A percentile compares a stretch with the other conserved stretches of the same genome.
These are phyloP conservation scores for Moxostoma hubbsi DNA, from an alignment of 2,797 vertebrate species.

Conservation along the genomic window DNA sequence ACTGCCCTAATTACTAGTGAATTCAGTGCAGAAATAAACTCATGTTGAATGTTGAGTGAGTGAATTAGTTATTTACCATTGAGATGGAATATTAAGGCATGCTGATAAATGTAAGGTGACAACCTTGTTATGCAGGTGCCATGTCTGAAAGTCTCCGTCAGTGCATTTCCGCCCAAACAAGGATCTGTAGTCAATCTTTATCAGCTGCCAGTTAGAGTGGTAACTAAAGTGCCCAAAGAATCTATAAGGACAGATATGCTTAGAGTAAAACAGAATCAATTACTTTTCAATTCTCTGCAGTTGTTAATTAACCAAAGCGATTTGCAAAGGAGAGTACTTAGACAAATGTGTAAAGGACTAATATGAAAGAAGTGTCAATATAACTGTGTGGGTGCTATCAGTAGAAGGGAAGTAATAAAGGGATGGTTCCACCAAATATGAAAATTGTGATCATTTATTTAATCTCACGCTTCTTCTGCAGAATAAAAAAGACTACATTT, in stretches of 20 bases:
- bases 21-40: constrained; percentile 31
- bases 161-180: constrained; percentile 86
- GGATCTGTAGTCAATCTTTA: constrained; percentile 95
- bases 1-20: constrained; percentile 10
- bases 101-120: constrained; percentile 36
- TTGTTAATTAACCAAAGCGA: not conserved
- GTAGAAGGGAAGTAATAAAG: not conserved
- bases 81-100: constrained; percentile 20
- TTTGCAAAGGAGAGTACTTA: too few relatives aligned
- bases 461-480: too few relatives aligned
- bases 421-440: too few relatives aligned
- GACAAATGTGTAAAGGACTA: too few relatives aligned
- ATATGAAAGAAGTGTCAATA: constrained; percentile 8
- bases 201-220: constrained; percentile 95
- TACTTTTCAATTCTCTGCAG: constrained; percentile 9
- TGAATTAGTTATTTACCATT: constrained; percentile 28
- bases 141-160: constrained; percentile 92
- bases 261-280: constrained; percentile 1
- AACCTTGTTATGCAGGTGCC: constrained; percentile 95
- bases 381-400: not conserved
- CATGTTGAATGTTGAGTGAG: constrained; percentile 34
- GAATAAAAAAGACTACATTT: too few relatives aligned
- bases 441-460: too few relatives aligned
- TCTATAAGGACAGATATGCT: constrained; percentile 66
- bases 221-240: constrained; percentile 96